Percentiles rank a stretch among this genome's conserved stretches.
These are phyloP conservation scores for Limnephilus marmoratus DNA, from an alignment of 2,888 invertebrate species.

Conservation along the genomic window DNA sequence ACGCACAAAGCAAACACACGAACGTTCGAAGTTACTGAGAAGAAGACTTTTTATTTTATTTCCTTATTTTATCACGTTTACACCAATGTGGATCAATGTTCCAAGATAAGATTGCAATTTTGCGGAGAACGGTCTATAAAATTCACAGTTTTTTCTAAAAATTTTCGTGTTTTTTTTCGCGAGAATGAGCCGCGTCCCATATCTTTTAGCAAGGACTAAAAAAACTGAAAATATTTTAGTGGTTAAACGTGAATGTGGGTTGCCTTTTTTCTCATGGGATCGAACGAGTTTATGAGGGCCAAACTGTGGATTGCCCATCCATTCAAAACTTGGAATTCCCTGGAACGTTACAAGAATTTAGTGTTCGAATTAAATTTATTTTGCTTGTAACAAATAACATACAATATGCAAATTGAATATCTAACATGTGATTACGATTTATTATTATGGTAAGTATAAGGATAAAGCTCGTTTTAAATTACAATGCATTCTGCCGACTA, in stretches of 20 bases:
- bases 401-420: not conserved
- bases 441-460: not conserved
- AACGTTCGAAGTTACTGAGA: not conserved
- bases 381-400: not conserved
- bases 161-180: not conserved
- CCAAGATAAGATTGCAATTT: constrained; percentile 11
- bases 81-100: constrained; percentile 35
- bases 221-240: not conserved
- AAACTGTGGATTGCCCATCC: not conserved
- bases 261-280: not conserved
- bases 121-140: not conserved
- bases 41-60: constrained; percentile 9
- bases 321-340: not conserved
- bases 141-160: not conserved
- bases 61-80: constrained; percentile 35
- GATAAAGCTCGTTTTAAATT: not conserved
- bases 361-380: not conserved
- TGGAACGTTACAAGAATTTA: not conserved
- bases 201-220: not conserved
- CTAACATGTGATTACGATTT: not conserved
- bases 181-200: not conserved
- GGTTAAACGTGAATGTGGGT: not conserved
- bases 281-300: not conserved
- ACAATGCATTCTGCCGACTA: not conserved
- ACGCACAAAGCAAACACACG: constrained; percentile 7